Conservation (phyloP, 2,113 vertebrate species). For the Delphinapterus leucas region DNA sequence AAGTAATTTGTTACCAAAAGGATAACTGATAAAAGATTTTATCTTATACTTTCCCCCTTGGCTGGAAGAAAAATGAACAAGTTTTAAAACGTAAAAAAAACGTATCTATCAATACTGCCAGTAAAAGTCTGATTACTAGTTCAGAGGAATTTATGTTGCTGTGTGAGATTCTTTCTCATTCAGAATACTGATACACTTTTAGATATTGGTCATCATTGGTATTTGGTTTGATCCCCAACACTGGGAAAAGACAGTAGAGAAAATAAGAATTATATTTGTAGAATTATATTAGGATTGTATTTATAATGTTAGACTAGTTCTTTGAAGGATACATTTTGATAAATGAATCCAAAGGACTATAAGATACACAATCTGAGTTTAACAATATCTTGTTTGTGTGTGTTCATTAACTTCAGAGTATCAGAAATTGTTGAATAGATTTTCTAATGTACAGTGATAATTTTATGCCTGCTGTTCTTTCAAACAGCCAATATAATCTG, state of each 20-base stretch:
- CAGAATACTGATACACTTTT: neutral
- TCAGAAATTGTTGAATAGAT: neutral
- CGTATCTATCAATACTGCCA: neutral
- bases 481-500: neutral
- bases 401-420: neutral
- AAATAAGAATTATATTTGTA: neutral
- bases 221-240: neutral
- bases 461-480: constrained; percentile 20
- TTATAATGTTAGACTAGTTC: neutral
- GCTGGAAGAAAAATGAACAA: neutral
- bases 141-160: neutral
- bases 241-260: neutral
- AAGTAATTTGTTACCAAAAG: neutral
- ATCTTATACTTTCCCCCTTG: neutral
- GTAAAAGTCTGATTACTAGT: neutral
- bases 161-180: neutral
- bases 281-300: neutral
- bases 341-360: neutral
- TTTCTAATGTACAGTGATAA: neutral
- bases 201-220: neutral
- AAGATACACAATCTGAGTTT: neutral
- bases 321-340: neutral
- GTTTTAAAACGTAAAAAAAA: neutral
- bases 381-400: neutral
- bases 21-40: neutral